phyloP scores from a whole-genome alignment of 2,797 vertebrate genomes.

The Malacoraja senta region DNA sequence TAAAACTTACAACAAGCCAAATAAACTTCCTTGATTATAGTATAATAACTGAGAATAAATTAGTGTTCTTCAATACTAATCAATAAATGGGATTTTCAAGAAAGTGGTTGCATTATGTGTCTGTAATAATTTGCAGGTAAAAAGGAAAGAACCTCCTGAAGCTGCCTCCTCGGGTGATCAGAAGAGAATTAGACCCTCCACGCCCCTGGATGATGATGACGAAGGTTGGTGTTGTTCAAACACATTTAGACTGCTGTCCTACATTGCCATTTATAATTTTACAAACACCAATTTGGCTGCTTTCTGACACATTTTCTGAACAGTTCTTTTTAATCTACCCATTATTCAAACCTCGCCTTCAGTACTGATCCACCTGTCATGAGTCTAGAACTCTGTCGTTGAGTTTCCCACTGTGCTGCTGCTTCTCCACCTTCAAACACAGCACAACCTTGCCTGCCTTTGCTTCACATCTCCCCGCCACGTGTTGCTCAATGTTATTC shows the following conservation, averaged over 20 bases:
- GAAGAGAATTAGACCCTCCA: constrained; percentile 84
- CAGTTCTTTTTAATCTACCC: too few species aligned
- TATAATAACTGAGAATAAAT: too few species aligned
- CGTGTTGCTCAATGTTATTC: neutral
- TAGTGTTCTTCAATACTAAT: neutral
- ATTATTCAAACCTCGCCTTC: too few species aligned
- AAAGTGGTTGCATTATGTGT: neutral
- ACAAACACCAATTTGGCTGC: neutral
- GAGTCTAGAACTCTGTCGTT: neutral
- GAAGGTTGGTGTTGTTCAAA: constrained; percentile 66
- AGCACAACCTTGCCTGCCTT: neutral
- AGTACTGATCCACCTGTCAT: neutral
- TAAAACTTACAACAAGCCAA: too few species aligned
- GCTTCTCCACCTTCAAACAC: neutral
- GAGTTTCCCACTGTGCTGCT: neutral
- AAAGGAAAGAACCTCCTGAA: constrained; percentile 93
- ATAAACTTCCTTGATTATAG: too few species aligned
- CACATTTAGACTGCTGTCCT: neutral
- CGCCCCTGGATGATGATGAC: constrained; percentile 88
- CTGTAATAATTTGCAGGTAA: constrained; percentile 66
- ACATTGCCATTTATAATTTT: too few species aligned
- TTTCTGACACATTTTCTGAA: neutral
- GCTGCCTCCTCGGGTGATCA: constrained; percentile 70
- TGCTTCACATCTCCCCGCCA: neutral
- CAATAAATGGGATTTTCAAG: neutral